phyloP scores from a whole-genome alignment of 2,888 invertebrate genomes.

The Euzetes globulus region DNA sequence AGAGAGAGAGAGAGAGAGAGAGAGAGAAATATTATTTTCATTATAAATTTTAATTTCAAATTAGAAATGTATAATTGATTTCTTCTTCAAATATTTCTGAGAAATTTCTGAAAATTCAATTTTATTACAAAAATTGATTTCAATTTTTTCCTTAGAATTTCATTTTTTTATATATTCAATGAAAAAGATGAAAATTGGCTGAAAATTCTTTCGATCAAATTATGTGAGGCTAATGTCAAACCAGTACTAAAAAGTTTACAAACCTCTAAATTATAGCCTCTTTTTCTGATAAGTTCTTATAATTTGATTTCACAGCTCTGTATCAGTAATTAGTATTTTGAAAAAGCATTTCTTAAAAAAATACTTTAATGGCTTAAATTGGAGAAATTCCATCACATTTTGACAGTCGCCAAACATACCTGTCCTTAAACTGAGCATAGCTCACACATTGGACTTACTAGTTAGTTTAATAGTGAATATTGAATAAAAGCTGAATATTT shows the following conservation, averaged over 20 bases:
- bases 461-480: background rate
- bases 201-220: background rate
- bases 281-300: conserved; percentile 8
- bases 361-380: background rate
- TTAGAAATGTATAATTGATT: too few relatives aligned
- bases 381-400: background rate
- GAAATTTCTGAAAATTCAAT: too few relatives aligned
- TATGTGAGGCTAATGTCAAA: background rate
- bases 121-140: too few relatives aligned
- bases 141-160: background rate
- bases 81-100: too few relatives aligned
- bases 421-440: background rate
- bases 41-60: background rate
- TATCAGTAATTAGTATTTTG: background rate
- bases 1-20: conserved; percentile 29
- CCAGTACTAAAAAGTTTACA: conserved; percentile 10
- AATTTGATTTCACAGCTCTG: background rate
- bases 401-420: background rate
- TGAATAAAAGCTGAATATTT: too few relatives aligned
- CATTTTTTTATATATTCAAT: background rate
- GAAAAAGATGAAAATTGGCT: background rate
- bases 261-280: conserved; percentile 8
- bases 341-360: background rate
- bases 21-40: conserved; percentile 1
- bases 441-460: background rate